A percentile compares a stretch with the other conserved stretches of the same genome.
These are phyloP conservation scores for Andricus curvator DNA, from an alignment of 2,888 invertebrate genomes.

Conservation along the genomic window DNA sequence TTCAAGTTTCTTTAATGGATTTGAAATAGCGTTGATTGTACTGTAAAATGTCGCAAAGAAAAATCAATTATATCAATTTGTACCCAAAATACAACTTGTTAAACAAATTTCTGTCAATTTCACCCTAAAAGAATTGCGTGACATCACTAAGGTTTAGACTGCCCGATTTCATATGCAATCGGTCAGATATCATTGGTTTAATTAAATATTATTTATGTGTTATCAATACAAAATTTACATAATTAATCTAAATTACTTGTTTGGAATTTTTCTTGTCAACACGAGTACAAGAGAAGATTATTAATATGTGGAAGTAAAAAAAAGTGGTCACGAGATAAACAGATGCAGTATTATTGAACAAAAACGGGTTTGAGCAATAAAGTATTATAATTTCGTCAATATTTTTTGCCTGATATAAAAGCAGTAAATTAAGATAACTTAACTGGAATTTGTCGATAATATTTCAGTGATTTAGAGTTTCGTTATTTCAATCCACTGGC, in stretches of 20 bases:
- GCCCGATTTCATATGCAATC: too few relatives aligned
- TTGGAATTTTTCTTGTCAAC: neutral
- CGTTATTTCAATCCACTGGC: conserved; percentile 3
- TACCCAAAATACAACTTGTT: too few relatives aligned
- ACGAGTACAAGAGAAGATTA: neutral
- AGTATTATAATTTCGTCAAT: neutral
- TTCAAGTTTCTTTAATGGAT: too few relatives aligned
- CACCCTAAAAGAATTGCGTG: too few relatives aligned
- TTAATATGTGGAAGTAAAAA: neutral
- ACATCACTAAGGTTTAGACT: too few relatives aligned
- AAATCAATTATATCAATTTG: too few relatives aligned
- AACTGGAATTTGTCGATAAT: neutral
- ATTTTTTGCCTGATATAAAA: neutral
- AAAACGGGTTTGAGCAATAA: neutral
- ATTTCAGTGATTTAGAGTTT: neutral
- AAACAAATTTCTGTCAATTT: too few relatives aligned
- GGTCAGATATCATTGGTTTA: too few relatives aligned
- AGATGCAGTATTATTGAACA: neutral
- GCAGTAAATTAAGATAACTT: neutral
- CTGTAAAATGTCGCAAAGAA: too few relatives aligned
- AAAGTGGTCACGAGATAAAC: neutral
- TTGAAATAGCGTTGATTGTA: too few relatives aligned
- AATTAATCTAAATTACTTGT: neutral
- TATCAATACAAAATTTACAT: neutral
- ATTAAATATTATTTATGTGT: too few relatives aligned